Evolutionary conservation across 2,888 invertebrate genomes (phyloP).

Genomic region (Theretra japonica): DNA sequence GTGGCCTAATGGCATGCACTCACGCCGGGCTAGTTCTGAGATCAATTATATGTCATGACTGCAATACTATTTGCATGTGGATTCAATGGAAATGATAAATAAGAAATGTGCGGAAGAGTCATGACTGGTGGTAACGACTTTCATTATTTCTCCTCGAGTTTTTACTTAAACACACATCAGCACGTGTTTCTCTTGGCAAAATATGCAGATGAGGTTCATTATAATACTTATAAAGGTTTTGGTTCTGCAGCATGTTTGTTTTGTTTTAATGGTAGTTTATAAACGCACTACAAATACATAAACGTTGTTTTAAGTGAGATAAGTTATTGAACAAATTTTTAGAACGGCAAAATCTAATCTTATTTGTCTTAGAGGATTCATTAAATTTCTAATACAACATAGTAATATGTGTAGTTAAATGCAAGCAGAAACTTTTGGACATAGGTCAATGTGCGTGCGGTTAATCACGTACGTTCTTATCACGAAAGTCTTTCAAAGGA

Average conservation of each 20-base stretch:
- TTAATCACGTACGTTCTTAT: constrained; percentile 8
- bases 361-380: no score
- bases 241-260: no score
- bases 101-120: background rate
- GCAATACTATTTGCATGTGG: constrained; percentile 19
- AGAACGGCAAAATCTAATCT: no score
- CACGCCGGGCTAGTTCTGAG: constrained; percentile 33
- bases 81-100: background rate
- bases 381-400: no score
- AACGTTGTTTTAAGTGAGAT: no score
- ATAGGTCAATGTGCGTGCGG: no score
- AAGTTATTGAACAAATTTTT: no score
- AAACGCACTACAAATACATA: no score
- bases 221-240: no score
- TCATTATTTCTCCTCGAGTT: constrained; percentile 17
- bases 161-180: constrained; percentile 14
- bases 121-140: background rate
- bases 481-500: constrained; percentile 2
- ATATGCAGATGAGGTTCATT: background rate
- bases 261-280: no score
- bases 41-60: constrained; percentile 31
- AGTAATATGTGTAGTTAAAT: no score
- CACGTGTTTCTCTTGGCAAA: background rate
- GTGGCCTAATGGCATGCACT: constrained; percentile 44
- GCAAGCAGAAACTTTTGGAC: background rate